Evolutionary conservation across 2,888 invertebrate species (phyloP), one percentile per base, ranked within the genome.

Genomic region (Acanthacorydalis orientalis): DNA sequence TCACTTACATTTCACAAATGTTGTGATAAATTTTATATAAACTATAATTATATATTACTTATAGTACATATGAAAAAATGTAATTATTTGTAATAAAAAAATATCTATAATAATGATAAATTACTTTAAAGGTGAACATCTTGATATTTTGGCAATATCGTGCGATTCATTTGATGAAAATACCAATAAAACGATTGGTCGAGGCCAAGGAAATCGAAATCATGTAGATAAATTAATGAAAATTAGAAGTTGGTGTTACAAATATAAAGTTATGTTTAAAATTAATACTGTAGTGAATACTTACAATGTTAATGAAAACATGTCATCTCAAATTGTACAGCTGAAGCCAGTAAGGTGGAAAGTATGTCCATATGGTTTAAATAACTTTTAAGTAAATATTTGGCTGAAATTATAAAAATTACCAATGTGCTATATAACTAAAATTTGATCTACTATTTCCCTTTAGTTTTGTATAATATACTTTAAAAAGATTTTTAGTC

Each of bases 231-330:
- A 67, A 51, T 53, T 72, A 35, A 51, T 57, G 40, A 56, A 57
- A 52, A 67, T 71, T 15, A 55, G 63, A 39, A 54, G 62, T 15
- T 70, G 68, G 67, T 71, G 70, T 53, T 47, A 50, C 1, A 53
- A 63, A 45, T 67, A 68, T 54, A 56, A 66, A 49, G 64, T 71
- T 7, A 60, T 68, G 1, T 71, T 71, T 54, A 72, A 72, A 57
- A 59, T 72, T 15, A 72, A 72, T 53, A 68, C 70, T 4, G 72
- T 72, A n/a, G 66, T 72, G 2, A 71, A 71, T 52, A 64, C 63
- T 1, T 68, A 64, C 55, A 72, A 72, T 55, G 56, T 62, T 50
- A 53, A 65, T 41, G 71, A 72, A 55, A 59, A 69, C 51, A 69
- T 72, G 68, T 54, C 52, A 2, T 59, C 61, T n/a, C 55, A 64